Evolutionary conservation across 2,113 vertebrate genomes (phyloP), one percentile per base, ranked within the genome.

Genomic region (Hemiscyllium ocellatum): DNA sequence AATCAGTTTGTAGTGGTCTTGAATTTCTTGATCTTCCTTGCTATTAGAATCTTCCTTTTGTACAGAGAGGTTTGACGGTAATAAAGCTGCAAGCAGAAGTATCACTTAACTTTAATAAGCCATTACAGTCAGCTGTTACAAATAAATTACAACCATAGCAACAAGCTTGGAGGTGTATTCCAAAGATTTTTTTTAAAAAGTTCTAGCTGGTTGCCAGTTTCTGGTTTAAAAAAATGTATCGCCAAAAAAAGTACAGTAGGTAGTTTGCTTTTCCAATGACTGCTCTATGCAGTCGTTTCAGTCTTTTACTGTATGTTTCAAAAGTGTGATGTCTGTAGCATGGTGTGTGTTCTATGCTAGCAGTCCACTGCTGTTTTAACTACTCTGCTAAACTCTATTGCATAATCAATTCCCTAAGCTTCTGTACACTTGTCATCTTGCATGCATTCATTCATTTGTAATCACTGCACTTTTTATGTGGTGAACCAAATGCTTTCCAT

Each of bases 1-100:
- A 96, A 97, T 96, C 97, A 97, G 97, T 97, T 97, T 97, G 97
- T 96, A 96, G 96, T 97, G 96, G 96, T 96, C 96, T 97, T 96
- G 97, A 97, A 97, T 97, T 97, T 96, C 95, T 97, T 95, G 93
- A 97, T 96, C 96, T 96, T 97, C 97, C 97, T 97, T 97, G 96
- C 97, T 97, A 97, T 97, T 98, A 97, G 97, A 97, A 96, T 97
- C 97, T 97, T 97, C 98, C 98, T 97, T 97, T 97, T 97, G 97
- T 96, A 97, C 96, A 97, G 97, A 97, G 96, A 97, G 96, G 96
- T 96, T 96, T 96, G 87, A n/a, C 26, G 80, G 95, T 47, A 97
- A 97, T 97, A 97, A 96, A 97, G 96, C 97, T 98, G 96, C 96
- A 96, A 96, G 72, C 52, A 95, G 93, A 95, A 95, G 93, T 72